phyloP scores from a whole-genome alignment of 2,797 vertebrate genomes.

The Synaphobranchus kaupii region DNA sequence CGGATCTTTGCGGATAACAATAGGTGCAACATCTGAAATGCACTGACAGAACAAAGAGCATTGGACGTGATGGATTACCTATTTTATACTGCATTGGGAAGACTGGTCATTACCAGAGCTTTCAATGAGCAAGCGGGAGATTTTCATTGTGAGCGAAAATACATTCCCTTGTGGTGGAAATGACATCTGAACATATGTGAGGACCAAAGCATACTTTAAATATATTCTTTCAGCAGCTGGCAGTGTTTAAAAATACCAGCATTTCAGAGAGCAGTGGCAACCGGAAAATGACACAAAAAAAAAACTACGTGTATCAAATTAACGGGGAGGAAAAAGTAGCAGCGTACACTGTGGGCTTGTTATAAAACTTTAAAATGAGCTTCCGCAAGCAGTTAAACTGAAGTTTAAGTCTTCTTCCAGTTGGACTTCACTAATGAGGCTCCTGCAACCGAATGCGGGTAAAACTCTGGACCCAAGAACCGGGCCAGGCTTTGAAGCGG shows the following conservation, averaged over 20 bases:
- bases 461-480: not conserved
- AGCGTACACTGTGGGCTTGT: constrained; percentile 45
- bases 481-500: not conserved
- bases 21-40: not conserved
- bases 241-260: constrained; percentile 39
- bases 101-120: constrained; percentile 19
- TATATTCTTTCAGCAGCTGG: constrained; percentile 39
- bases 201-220: constrained; percentile 34
- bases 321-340: constrained; percentile 43
- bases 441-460: constrained; percentile 1
- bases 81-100: constrained; percentile 11
- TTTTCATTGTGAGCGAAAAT: constrained; percentile 17
- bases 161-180: constrained; percentile 36
- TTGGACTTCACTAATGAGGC: constrained; percentile 36
- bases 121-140: constrained; percentile 28
- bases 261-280: constrained; percentile 28
- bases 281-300: constrained; percentile 42
- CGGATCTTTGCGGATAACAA: not conserved
- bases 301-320: constrained; percentile 42
- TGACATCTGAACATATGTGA: constrained; percentile 38
- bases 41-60: not conserved
- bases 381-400: constrained; percentile 45
- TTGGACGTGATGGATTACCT: not conserved
- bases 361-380: constrained; percentile 44
- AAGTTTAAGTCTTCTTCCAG: constrained; percentile 34